A percentile compares a stretch with the other conserved stretches of the same genome.
phyloP scores from a whole-genome alignment of 2,113 vertebrate genomes.

The Ceuthmochares aereus region DNA sequence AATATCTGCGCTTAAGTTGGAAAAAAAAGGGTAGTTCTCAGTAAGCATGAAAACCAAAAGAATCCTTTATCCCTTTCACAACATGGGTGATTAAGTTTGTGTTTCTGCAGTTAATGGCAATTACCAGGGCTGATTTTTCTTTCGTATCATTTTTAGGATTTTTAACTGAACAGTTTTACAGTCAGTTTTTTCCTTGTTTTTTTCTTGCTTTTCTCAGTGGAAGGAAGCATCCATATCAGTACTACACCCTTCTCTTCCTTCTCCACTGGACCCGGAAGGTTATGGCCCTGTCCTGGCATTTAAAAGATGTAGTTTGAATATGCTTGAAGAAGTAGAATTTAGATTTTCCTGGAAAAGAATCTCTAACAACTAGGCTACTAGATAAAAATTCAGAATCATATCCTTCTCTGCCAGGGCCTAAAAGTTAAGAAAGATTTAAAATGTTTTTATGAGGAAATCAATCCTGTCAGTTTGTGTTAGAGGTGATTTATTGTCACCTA shows the following conservation, averaged over 20 bases:
- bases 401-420: neutral
- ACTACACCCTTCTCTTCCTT: neutral
- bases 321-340: neutral
- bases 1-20: neutral
- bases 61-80: neutral
- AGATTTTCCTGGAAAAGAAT: neutral
- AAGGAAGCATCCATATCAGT: neutral
- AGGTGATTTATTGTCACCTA: neutral
- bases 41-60: neutral
- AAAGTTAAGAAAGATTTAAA: neutral
- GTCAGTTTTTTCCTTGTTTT: neutral
- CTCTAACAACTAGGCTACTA: neutral
- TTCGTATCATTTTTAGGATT: neutral
- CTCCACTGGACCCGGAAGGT: neutral
- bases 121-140: neutral
- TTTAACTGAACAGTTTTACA: neutral
- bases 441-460: neutral
- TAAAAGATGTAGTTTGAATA: neutral
- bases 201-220: neutral
- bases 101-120: neutral
- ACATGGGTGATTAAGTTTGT: accelerated
- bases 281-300: neutral
- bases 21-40: neutral
- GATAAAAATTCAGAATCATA: neutral
- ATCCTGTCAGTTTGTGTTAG: neutral